Base-by-base conservation (phyloP, 2,888 invertebrate species). In the Glyphotaelius pellucidus region DNA sequence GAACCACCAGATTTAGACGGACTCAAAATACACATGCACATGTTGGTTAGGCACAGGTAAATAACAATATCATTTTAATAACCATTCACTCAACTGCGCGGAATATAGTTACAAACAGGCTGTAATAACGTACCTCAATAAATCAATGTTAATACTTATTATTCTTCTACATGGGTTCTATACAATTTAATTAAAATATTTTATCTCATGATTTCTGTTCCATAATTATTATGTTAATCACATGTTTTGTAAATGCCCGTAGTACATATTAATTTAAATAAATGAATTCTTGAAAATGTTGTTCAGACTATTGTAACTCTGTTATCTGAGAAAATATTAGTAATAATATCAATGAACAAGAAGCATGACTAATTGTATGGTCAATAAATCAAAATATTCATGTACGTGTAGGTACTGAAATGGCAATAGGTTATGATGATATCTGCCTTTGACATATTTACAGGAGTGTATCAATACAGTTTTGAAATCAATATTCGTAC, bases 1-100 rank as follows among this genome's bases (percentile, higher is more conserved):
- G 98, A 98, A 95, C 99, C 99, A 92, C 98, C 98, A 94, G 99
- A 99, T 95, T 97, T 99, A 94, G 98, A 98, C 95, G 97, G 97
- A 94, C 96, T 98, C 94, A 97, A 97, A 94, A 96, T 98, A 95
- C 97, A 97, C 91, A 95, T 96, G 93, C 95, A 96, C 92, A 95
- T 95, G 85, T 95, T 94, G 92, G 95, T 95, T 92, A 96, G 96
- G 92, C 95, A 94, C 92, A 95, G 96, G 96, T 96, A 94, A 79
- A 19, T 9, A 90, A 1, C 67, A 25, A 52, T 38, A 52, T 30
- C 5, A 86, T 30, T 32, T 81, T 32, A 31, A 4, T 30, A 9
- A 30, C 11, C 7, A 30, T 35, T 3, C 2, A 35, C 35, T 35
- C 35, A 35, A 35, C 35, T 35, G 35, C 35, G 4, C 35, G 35